phyloP scores from a whole-genome alignment of 1,140 invertebrate genomes.

The Lutraria rhynchaena region DNA sequence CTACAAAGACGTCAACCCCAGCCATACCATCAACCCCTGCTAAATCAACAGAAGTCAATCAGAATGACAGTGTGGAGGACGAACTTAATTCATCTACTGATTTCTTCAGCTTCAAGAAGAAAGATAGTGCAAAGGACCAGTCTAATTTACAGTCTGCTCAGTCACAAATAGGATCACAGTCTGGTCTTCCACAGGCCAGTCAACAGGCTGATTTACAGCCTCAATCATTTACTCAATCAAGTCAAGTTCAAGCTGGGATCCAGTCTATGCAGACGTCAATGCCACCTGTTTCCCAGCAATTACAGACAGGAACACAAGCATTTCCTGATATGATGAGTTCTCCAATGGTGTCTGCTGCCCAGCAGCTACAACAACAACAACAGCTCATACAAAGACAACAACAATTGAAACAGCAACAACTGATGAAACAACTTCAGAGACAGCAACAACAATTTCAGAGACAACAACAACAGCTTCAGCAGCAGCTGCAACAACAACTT shows the following conservation, averaged over 20 bases:
- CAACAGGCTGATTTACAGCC: background rate
- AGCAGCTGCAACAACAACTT: conserved; percentile 50
- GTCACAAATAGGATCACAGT: background rate
- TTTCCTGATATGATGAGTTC: conserved; percentile 35
- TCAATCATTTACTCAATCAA: background rate
- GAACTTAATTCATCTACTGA: conserved; percentile 54
- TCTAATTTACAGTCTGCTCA: background rate
- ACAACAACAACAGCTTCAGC: conserved; percentile 53
- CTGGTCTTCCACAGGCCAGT: conserved; percentile 18
- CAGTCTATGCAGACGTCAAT: background rate
- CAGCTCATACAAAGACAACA: conserved; percentile 39
- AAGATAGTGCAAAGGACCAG: conserved; percentile 22
- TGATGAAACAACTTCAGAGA: conserved; percentile 54
- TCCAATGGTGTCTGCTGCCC: conserved; percentile 26
- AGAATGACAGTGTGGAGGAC: conserved; percentile 5
- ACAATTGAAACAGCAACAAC: conserved; percentile 43
- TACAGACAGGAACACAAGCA: conserved; percentile 33
- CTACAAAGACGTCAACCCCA: background rate
- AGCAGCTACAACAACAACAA: conserved; percentile 49
- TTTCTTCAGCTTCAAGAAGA: conserved; percentile 55
- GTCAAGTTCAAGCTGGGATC: background rate
- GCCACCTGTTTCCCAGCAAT: conserved; percentile 13
- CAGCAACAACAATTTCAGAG: conserved; percentile 49
- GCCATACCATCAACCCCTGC: background rate
- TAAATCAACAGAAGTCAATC: background rate